Conservation (phyloP, 2,113 vertebrate genomes). For the Scomber scombrus region DNA sequence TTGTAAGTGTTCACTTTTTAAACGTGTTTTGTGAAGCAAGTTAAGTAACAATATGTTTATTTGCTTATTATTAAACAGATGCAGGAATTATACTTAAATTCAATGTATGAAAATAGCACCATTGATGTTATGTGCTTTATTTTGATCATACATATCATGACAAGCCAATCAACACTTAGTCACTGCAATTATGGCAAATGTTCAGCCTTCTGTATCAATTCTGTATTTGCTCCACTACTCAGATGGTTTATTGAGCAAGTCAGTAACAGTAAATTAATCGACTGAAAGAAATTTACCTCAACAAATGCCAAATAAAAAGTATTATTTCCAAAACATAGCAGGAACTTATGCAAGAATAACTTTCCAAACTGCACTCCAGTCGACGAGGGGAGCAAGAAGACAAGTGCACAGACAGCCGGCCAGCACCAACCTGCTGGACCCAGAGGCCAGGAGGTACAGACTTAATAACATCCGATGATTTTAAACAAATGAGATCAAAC, state of each 20-base stretch:
- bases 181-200: slow-evolving; percentile 15
- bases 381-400: slow-evolving; percentile 10
- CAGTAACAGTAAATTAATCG: not conserved
- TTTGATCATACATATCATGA: not conserved
- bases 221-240: not conserved
- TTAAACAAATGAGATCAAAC: slow-evolving; percentile 75
- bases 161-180: slow-evolving; percentile 1
- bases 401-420: slow-evolving; percentile 21
- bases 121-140: not conserved
- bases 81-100: not conserved
- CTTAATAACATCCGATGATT: slow-evolving; percentile 59
- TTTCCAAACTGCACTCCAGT: not conserved
- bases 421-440: slow-evolving; percentile 18
- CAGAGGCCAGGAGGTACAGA: slow-evolving; percentile 31
- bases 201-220: not conserved
- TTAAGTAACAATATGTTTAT: not conserved
- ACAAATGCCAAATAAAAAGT: slow-evolving; percentile 1
- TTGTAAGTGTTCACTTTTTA: not conserved
- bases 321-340: not conserved
- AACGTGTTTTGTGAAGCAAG: not conserved
- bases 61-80: slow-evolving; percentile 1
- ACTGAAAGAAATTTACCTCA: not conserved
- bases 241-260: not conserved
- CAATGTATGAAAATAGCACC: not conserved
- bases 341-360: not conserved